Evolutionary conservation across 2,797 vertebrate species (phyloP).

Genomic region (Sorex maritimensis): DNA sequence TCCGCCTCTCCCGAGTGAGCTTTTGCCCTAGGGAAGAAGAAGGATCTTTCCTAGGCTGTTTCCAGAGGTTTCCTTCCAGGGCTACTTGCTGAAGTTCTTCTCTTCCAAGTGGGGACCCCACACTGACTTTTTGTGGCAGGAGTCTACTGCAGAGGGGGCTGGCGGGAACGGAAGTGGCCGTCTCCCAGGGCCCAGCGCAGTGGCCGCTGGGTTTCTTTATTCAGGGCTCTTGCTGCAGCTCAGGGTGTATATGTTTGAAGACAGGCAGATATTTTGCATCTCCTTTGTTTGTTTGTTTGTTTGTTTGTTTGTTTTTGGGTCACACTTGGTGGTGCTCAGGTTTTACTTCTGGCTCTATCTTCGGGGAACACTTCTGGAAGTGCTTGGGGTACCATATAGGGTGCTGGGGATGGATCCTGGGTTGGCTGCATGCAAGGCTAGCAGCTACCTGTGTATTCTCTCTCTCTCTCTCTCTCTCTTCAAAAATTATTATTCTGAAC

Average conservation of each 20-base stretch:
- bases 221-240: slow-evolving; percentile 7
- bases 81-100: slow-evolving; percentile 20
- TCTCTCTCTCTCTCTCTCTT: too few species aligned
- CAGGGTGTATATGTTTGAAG: not conserved
- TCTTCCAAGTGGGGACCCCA: not conserved
- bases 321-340: too few species aligned
- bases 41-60: not conserved
- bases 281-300: too few species aligned
- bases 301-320: too few species aligned
- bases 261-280: not conserved
- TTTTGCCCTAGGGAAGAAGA: not conserved
- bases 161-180: too few species aligned
- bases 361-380: too few species aligned
- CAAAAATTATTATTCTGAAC: too few species aligned
- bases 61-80: slow-evolving; percentile 3
- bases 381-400: too few species aligned
- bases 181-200: not conserved
- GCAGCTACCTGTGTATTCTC: too few species aligned
- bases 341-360: too few species aligned
- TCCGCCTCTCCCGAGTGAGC: not conserved
- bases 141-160: not conserved
- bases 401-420: too few species aligned
- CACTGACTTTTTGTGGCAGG: not conserved
- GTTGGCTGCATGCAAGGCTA: too few species aligned
- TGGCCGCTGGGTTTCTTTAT: not conserved